Percentiles rank a stretch among this genome's conserved stretches.
Evolutionary conservation across 2,797 vertebrate genomes (phyloP).

Genomic region (Peromyscus aztecus): DNA sequence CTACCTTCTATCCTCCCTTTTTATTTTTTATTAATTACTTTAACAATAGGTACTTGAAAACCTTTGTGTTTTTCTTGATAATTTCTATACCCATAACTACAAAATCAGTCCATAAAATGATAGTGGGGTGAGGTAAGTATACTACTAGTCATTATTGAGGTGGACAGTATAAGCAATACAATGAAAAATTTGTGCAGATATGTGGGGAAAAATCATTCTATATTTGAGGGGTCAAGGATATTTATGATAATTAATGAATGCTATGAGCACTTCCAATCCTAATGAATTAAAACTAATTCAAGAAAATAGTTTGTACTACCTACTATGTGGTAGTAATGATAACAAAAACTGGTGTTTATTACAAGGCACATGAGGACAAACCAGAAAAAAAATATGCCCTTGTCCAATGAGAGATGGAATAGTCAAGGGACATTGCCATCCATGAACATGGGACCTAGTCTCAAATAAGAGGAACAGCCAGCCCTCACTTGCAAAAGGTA

Average conservation of each 20-base stretch:
- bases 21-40: background rate
- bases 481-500: background rate
- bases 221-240: background rate
- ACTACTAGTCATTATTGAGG: background rate
- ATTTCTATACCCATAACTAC: background rate
- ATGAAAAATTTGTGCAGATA: background rate
- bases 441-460: background rate
- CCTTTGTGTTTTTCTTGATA: background rate
- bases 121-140: background rate
- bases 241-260: conserved; percentile 39
- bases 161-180: background rate
- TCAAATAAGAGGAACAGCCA: background rate
- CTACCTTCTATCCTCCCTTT: background rate
- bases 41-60: conserved; percentile 32
- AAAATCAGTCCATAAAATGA: background rate
- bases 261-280: background rate
- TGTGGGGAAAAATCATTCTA: background rate
- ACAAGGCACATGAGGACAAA: background rate
- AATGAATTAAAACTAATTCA: conserved; percentile 29
- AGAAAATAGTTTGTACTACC: background rate
- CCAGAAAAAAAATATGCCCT: background rate
- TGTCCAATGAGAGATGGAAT: background rate
- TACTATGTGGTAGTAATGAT: background rate
- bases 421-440: background rate
- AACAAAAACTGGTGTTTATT: background rate